phyloP scores from a whole-genome alignment of 2,797 vertebrate species.

The Enteromius afrohamiltoni region DNA sequence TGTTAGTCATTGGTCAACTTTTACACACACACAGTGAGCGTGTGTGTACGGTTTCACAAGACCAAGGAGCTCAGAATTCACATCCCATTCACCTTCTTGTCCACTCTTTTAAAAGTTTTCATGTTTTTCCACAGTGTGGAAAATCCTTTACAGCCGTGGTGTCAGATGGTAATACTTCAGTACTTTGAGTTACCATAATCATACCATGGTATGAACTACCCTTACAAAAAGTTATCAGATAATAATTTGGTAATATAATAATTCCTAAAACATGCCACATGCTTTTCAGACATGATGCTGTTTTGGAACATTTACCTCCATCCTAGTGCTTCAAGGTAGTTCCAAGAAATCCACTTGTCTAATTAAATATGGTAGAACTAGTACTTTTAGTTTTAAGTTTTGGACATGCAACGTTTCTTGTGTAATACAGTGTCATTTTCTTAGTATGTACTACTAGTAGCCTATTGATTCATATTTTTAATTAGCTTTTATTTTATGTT shows the following conservation, averaged over 20 bases:
- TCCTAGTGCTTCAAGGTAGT: background rate
- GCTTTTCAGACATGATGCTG: background rate
- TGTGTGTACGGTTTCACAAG: background rate
- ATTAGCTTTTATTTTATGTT: background rate
- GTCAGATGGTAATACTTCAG: background rate
- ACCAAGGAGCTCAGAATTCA: background rate
- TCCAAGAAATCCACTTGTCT: background rate
- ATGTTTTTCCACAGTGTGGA: slow-evolving; percentile 1
- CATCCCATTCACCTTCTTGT: background rate
- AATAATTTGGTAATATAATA: background rate
- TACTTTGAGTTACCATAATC: background rate
- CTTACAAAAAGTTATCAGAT: background rate
- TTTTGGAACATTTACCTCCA: background rate
- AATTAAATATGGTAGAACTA: background rate
- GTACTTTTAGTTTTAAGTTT: background rate
- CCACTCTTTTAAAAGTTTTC: background rate
- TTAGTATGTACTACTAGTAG: background rate
- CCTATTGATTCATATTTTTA: background rate
- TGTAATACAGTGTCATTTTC: background rate
- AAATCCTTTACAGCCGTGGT: background rate
- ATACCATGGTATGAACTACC: background rate
- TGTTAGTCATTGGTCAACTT: slow-evolving; percentile 58
- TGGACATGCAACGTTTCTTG: background rate
- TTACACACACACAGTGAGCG: background rate
- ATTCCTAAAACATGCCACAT: background rate